Evolutionary conservation across 2,113 vertebrate genomes (phyloP), one percentile per base, ranked within the genome.

Genomic region (Euleptes europaea): DNA sequence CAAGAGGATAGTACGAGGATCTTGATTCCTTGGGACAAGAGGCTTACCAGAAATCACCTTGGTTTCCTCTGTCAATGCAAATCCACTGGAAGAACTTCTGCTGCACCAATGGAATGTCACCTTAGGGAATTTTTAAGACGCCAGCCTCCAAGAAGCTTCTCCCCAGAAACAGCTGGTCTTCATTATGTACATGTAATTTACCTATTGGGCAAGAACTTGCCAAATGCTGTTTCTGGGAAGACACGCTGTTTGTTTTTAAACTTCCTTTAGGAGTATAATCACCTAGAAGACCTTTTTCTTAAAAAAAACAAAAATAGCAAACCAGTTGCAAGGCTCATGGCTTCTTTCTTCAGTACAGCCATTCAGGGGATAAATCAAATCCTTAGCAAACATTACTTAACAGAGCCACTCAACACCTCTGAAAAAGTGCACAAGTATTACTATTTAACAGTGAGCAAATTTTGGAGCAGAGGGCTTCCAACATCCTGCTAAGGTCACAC

Each of bases 401-500:
- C 33, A 13, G 8, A 14, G 14, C 69, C 2, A 5, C 69, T 40
- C 35, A 31, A 35, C 67, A 40, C 23, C 74, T 60, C 35, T 23
- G n/a, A 38, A 14, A 40, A 26, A 26, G 26, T 51, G 67, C 40
- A 67, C 28, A 78, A 79, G 85, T 86, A 38, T 19, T 69, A 38
- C 69, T 78, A 0, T n/a, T 0, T 78, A 31, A 26, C 0, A 26
- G 67, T 28, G 0, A 2, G 84, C 76, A 90, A 86, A 57, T 65
- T 84, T 63, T 84, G 88, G 78, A 85, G 35, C 47, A 76, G 60
- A 90, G 73, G 44, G 33, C 77, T 88, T 63, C 71, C 42, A 87
- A 35, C 86, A 66, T 83, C 85, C 15, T 69, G 69, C 49, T 60
- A 90, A 92, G 84, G 88, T 89, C 86, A 84, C 84, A 67, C 3